Base-by-base conservation (phyloP, 2,113 vertebrate species). In the Datnioides undecimradiatus region DNA sequence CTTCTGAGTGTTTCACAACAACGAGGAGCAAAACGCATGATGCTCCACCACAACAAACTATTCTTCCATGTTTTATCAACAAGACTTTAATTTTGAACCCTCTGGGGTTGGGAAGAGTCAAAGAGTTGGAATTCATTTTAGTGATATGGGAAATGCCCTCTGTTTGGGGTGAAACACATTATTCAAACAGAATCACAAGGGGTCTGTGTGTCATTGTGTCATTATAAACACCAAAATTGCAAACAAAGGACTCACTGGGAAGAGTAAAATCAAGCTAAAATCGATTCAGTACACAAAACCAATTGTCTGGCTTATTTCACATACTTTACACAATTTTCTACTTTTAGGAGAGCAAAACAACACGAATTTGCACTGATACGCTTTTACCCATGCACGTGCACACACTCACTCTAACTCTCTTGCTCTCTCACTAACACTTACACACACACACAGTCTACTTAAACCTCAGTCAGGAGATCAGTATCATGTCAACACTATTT, bases 401-500 rank as follows among this genome's bases (percentile, higher is more conserved):
- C 6, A 6, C 51, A 65, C 25, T 48, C 57, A 52, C 6, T n/a
- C n/a, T n/a, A n/a, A n/a, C n/a, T n/a, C n/a, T n/a, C n/a, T n/a
- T n/a, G n/a, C n/a, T n/a, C n/a, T n/a, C 38, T 63, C 25, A 36
- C 43, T n/a, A 29, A 6, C 31, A 29, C 34, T 29, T n/a, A 23
- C 31, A 58, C 45, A 52, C 10, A 8, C 13, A 4, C 36, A 70
- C 27, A 58, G 7, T 29, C 58, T 48, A 51, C 58, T n/a, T 48
- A 58, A 27, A 58, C 27, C 1, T 38, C 0, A 40, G 73, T 86
- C 80, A 90, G 79, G 58, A 77, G 73, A 82, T 77, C 51, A 43
- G 66, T 67, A 49, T 65, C 29, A 10, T 31, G 62, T 48, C 13
- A 52, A 31, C 1, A 45, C 69, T 91, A 87, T 90, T 90, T 87